phyloP scores from a whole-genome alignment of 2,888 invertebrate species.

The Odontocerum albicorne region DNA sequence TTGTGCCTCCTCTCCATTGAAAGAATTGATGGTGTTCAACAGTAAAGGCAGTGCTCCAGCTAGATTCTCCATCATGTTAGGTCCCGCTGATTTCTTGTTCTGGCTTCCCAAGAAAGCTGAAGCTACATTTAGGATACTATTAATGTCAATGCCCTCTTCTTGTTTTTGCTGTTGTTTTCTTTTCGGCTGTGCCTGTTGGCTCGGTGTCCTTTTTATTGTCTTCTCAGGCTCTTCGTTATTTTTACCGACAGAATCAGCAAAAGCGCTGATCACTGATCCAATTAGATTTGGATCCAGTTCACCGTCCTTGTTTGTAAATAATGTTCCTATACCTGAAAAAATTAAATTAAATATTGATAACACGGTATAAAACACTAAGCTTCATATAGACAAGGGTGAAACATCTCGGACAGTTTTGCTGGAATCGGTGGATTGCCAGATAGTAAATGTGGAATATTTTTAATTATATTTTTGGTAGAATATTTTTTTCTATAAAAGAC shows the following conservation, averaged over 20 bases:
- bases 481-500: too few species aligned
- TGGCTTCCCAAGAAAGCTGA: constrained; percentile 55
- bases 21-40: constrained; percentile 65
- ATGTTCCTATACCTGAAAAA: constrained; percentile 52
- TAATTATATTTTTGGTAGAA: too few species aligned
- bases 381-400: too few species aligned
- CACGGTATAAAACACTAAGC: too few species aligned
- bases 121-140: constrained; percentile 57
- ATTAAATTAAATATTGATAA: background rate
- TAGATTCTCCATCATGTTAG: constrained; percentile 41
- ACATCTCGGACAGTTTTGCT: too few species aligned
- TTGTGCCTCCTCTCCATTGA: constrained; percentile 63
- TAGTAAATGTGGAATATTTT: too few species aligned
- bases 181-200: constrained; percentile 39
- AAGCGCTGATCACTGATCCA: constrained; percentile 52
- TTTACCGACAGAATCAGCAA: constrained; percentile 41
- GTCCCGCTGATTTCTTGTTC: constrained; percentile 37
- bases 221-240: constrained; percentile 35
- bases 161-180: constrained; percentile 9
- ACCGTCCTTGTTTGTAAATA: constrained; percentile 61
- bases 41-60: constrained; percentile 67
- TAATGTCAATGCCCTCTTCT: constrained; percentile 47
- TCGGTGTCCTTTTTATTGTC: constrained; percentile 42
- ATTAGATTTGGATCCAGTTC: constrained; percentile 60
- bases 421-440: too few species aligned